A percentile compares a stretch with the other conserved stretches of the same genome.
Conservation (phyloP, 2,888 invertebrate genomes). For the Microctonus aethiopoides region DNA sequence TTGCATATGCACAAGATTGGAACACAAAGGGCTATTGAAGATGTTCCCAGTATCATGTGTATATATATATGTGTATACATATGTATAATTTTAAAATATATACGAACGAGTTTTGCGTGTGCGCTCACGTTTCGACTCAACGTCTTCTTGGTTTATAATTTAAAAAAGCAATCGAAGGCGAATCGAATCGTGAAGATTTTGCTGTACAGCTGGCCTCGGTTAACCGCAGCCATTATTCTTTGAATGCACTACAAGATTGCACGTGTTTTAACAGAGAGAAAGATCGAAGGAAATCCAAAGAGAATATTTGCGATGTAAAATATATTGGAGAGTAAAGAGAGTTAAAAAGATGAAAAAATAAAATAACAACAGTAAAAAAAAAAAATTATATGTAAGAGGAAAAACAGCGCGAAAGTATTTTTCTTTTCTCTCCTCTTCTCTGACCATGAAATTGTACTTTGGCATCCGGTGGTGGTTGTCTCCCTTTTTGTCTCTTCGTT, state of each 20-base stretch:
- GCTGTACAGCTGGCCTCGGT: slow-evolving; percentile 24
- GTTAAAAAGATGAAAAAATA: neutral
- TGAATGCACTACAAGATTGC: slow-evolving; percentile 36
- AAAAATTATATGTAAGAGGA: slow-evolving; percentile 20
- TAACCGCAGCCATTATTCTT: slow-evolving; percentile 45
- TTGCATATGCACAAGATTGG: neutral
- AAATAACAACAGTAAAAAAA: neutral
- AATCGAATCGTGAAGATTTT: slow-evolving; percentile 17
- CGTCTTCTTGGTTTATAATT: neutral
- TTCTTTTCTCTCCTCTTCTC: neutral
- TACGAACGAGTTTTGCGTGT: neutral
- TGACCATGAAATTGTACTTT: slow-evolving; percentile 36
- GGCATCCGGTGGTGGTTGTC: slow-evolving; percentile 7
- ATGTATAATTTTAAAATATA: no score
- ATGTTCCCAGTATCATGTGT: neutral
- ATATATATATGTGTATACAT: no score
- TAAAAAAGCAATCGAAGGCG: slow-evolving; percentile 24
- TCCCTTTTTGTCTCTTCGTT: slow-evolving; percentile 8
- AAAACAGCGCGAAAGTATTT: slow-evolving; percentile 21
- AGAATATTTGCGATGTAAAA: no score
- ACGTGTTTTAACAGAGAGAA: slow-evolving; percentile 35
- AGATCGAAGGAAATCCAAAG: slow-evolving; percentile 27
- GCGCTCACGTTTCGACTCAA: neutral
- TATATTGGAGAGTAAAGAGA: slow-evolving; percentile 12
- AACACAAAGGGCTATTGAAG: neutral